These are phyloP conservation scores for Sepioteuthis lessoniana DNA, from an alignment of 2,888 invertebrate species.

Conservation along the genomic window DNA sequence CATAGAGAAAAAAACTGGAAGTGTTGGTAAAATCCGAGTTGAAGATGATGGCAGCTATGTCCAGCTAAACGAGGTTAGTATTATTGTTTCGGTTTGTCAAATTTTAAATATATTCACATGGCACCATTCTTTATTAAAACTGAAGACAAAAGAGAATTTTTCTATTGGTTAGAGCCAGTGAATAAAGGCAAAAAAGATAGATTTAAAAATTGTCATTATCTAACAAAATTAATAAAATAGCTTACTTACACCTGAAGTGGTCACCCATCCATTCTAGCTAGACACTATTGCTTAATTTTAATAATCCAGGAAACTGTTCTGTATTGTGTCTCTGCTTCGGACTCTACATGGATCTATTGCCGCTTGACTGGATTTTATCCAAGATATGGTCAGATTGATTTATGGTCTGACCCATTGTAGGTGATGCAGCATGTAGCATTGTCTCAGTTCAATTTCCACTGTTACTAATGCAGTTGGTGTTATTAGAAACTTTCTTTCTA, in stretches of 20 bases:
- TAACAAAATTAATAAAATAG: too few species aligned
- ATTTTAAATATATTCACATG: too few species aligned
- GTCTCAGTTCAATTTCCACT: too few species aligned
- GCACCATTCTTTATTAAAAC: too few species aligned
- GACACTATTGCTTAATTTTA: not conserved
- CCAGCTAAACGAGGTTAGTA: constrained; percentile 79
- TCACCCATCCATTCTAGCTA: not conserved
- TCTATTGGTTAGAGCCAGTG: too few species aligned
- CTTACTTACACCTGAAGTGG: not conserved
- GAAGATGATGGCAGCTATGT: constrained; percentile 88
- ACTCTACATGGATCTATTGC: not conserved
- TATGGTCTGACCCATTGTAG: not conserved
- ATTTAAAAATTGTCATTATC: too few species aligned
- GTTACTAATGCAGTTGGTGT: too few species aligned
- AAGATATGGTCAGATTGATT: not conserved
- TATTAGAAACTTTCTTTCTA: too few species aligned
- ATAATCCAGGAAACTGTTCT: not conserved
- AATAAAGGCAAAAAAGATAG: too few species aligned
- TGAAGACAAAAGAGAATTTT: too few species aligned
- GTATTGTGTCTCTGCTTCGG: not conserved
- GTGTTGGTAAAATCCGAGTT: constrained; percentile 84
- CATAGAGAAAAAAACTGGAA: constrained; percentile 84
- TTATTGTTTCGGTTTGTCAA: too few species aligned
- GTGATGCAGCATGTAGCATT: not conserved
- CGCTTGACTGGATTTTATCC: not conserved